A percentile compares a stretch with the other conserved stretches of the same genome.
Conservation (phyloP, 2,113 vertebrate genomes). For the Suricata suricatta region DNA sequence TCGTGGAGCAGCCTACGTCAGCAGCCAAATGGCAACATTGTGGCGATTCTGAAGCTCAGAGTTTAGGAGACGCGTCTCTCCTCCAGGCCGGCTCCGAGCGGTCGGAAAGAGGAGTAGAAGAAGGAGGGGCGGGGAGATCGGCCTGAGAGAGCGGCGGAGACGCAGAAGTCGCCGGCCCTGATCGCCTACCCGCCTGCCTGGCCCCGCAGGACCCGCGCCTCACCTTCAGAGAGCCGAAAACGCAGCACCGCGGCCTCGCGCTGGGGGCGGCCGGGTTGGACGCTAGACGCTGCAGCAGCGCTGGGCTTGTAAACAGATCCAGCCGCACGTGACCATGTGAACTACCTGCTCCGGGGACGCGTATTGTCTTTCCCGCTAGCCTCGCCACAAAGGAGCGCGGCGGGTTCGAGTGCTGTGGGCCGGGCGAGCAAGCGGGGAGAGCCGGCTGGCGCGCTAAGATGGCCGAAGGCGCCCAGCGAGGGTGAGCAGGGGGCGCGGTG, state of each 20-base stretch:
- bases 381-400: conserved; percentile 57
- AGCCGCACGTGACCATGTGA: conserved; percentile 88
- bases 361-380: conserved; percentile 55
- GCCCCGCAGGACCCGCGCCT: not conserved
- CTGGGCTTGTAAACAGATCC: conserved; percentile 93
- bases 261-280: not conserved
- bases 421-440: not conserved
- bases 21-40: conserved; percentile 77
- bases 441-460: conserved; percentile 70
- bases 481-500: conserved; percentile 67
- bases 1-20: conserved; percentile 79
- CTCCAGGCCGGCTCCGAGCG: not conserved
- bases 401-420: not conserved
- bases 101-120: not conserved
- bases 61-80: not conserved
- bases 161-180: fast-evolving
- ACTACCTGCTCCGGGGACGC: conserved; percentile 69
- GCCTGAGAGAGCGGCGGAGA: not conserved
- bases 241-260: not conserved
- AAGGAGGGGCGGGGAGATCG: not conserved
- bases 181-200: fast-evolving
- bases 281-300: conserved; percentile 54
- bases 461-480: conserved; percentile 62
- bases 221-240: not conserved
- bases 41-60: conserved; percentile 50